Base-by-base conservation (phyloP, 2,113 vertebrate species). In the Cryptomyrus ogoouensis region DNA sequence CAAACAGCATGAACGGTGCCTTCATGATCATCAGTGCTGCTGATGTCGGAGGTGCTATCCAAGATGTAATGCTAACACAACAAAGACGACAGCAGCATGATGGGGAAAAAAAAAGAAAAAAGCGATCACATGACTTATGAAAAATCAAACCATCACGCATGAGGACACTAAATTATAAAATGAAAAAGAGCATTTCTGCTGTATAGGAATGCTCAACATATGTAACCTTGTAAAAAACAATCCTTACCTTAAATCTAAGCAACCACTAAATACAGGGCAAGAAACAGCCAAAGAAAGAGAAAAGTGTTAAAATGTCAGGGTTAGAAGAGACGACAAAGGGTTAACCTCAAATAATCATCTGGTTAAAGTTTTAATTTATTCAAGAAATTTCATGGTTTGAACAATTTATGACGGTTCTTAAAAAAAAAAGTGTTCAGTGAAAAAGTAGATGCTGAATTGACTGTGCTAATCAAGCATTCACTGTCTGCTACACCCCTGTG, bases 231-330 rank as follows among this genome's bases (percentile, higher is more conserved):
- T 24, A 83, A 15, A 83, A 83, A 83, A 83, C 9, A 94, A 94
- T 96, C 91, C 98, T 99, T 99, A 99, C 98, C 98, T 99, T 99
- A 97, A 99, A 99, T 97, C 98, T 99, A 97, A 98, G 98, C 97
- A 99, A 99, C 98, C 98, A 99, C 98, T 99, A 97, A 92, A 97
- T 96, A 97, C 97, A 97, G 96, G 97, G 94, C 97, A 96, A 95
- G 95, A 96, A 96, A 97, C 94, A 96, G 95, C 97, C 96, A 97
- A 96, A 96, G 94, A 95, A 95, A 96, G 96, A 95, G 96, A 96
- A 89, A 92, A 90, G 92, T 96, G 97, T 96, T 95, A 97, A 95
- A 96, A 93, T 95, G 96, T 99, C 98, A 98, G 96, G 96, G 95
- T 91, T 95, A 96, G 94, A 83, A 87, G 5, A 39, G 31, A 35